These are phyloP conservation scores for Alexandromys fortis DNA, from an alignment of 2,113 vertebrate species.

Conservation along the genomic window DNA sequence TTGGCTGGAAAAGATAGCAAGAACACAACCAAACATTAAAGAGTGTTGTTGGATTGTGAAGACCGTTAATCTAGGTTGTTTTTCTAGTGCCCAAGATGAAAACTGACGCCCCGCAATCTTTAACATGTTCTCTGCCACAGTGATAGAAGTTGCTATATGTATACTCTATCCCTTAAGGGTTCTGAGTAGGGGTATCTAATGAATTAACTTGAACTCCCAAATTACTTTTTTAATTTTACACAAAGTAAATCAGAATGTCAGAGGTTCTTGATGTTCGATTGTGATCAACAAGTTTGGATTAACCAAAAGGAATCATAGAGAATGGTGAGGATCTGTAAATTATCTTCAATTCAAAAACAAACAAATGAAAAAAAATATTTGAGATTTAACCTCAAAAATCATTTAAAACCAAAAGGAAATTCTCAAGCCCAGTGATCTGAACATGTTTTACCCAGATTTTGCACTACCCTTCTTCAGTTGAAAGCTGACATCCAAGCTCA, in stretches of 20 bases:
- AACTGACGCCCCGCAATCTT: neutral
- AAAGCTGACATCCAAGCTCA: neutral
- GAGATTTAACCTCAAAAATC: conserved; percentile 33
- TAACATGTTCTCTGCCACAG: neutral
- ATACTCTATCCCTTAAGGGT: neutral
- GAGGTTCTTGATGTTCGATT: conserved; percentile 1
- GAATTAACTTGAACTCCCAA: neutral
- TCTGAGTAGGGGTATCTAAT: conserved; percentile 1
- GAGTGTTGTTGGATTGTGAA: neutral
- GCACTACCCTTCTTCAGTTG: neutral
- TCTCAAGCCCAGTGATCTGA: neutral
- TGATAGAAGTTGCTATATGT: neutral
- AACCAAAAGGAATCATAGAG: conserved; percentile 24
- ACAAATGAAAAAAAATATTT: conserved; percentile 7
- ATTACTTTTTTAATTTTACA: neutral
- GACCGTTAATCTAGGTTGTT: neutral
- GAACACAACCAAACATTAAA: neutral
- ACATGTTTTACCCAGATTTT: neutral
- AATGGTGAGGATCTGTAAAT: neutral
- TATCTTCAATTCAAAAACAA: neutral
- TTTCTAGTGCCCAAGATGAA: neutral
- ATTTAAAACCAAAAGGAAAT: conserved; percentile 36
- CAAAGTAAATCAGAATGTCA: neutral
- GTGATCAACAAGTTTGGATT: neutral
- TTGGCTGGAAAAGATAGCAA: neutral